A percentile compares a stretch with the other conserved stretches of the same genome.
Evolutionary conservation across 2,797 vertebrate species (phyloP).

Genomic region (Avahi laniger): DNA sequence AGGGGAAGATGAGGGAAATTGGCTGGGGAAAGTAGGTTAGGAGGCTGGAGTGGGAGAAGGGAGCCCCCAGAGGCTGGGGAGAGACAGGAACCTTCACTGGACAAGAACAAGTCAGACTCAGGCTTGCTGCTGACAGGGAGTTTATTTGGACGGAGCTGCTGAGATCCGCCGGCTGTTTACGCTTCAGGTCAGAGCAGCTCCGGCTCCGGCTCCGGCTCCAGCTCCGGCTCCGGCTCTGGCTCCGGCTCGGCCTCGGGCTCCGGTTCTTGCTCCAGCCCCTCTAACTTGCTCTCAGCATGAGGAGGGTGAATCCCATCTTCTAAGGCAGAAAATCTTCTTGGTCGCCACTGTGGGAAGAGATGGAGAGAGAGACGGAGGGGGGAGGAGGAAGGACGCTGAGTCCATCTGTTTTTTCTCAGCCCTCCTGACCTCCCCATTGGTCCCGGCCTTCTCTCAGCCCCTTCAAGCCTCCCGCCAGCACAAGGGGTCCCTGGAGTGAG

Average conservation of each 20-base stretch:
- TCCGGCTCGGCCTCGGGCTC: not conserved
- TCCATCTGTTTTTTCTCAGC: not conserved
- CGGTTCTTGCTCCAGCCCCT: constrained; percentile 21
- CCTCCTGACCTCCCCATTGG: not conserved
- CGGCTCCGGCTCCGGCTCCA: not conserved
- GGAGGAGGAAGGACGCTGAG: not conserved
- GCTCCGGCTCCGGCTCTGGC: not conserved
- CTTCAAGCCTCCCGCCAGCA: not conserved
- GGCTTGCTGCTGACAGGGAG: constrained; percentile 59
- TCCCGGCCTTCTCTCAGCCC: not conserved
- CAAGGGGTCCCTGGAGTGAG: not conserved
- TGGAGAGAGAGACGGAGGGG: not conserved
- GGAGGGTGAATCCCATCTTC: constrained; percentile 57
- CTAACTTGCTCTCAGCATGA: constrained; percentile 48
- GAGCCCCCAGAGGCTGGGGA: constrained; percentile 36
- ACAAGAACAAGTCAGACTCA: constrained; percentile 38
- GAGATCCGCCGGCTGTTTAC: not conserved
- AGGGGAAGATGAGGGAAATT: not conserved
- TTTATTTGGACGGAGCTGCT: constrained; percentile 59
- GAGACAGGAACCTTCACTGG: not conserved
- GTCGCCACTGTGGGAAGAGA: constrained; percentile 40
- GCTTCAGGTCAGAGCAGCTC: constrained; percentile 36
- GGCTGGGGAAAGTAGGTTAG: constrained; percentile 54
- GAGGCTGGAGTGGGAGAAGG: constrained; percentile 28
- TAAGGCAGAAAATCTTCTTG: constrained; percentile 75